Base-by-base conservation (phyloP, 2,797 vertebrate genomes). In the Poeciliopsis infans region DNA sequence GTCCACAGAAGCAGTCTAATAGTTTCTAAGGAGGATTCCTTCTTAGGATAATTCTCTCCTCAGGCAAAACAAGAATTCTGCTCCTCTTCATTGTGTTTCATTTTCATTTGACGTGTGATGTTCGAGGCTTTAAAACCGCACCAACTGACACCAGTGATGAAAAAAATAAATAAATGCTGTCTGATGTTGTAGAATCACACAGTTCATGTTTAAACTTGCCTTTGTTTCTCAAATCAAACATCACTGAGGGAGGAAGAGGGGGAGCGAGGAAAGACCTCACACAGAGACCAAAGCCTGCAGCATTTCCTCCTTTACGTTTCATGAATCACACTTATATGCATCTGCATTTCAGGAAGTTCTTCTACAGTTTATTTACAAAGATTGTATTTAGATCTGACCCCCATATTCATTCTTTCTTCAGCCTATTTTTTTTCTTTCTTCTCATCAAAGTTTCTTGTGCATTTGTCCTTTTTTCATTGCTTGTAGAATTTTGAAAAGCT, bases 151-250 rank as follows among this genome's bases (percentile, higher is more conserved):
- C 68, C 36, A 33, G 15, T 64, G 41, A 61, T 53, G 1, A 12
- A 69, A 77, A 59, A 59, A 59, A n/a, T 33, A n/a, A 36, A 41
- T 41, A 41, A 46, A 18, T 7, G 8, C 49, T 11, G 66, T 55
- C 36, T 72, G 70, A 73, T 39, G 55, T 64, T 3, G 33, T 59
- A 73, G 57, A 25, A 47, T 72, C 76, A 59, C 18, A 41, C 28
- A 59, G 41, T 51, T 66, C 11, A 25, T 36, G 69, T 61, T 47
- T 71, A n/a, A 57, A 61, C 77, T 59, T 2, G 43, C 7, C 23
- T 70, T 57, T 49, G 69, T 57, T 72, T 70, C 25, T 28, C 16
- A 41, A 70, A 70, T 71, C 43, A 70, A 39, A 69, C 47, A 43
- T 53, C 76, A 41, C 23, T 39, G 23, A 39, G 69, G 7, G n/a